These are phyloP conservation scores for Antennarius maculatus DNA, from an alignment of 2,797 vertebrate species.

Conservation along the genomic window DNA sequence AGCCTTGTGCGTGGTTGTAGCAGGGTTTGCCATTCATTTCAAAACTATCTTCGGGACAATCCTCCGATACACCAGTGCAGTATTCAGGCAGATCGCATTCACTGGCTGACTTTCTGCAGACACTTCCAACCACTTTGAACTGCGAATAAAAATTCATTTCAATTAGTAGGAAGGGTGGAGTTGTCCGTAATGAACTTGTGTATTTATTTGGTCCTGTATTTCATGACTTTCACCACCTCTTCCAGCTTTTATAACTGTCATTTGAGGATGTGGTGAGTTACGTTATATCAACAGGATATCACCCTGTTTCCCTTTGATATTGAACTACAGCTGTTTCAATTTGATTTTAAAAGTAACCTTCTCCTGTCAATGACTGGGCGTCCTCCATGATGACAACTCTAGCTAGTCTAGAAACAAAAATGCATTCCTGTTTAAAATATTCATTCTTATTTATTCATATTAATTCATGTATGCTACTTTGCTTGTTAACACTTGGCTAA, in stretches of 20 bases:
- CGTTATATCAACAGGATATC: constrained; percentile 6
- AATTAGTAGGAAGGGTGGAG: neutral
- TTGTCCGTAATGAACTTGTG: neutral
- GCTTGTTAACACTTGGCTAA: too few relatives aligned
- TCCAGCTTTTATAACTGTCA: constrained; percentile 14
- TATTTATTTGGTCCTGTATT: neutral
- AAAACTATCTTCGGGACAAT: constrained; percentile 88
- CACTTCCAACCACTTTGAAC: constrained; percentile 65
- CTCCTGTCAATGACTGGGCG: neutral
- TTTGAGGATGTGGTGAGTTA: constrained; percentile 46
- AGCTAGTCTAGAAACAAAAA: too few relatives aligned
- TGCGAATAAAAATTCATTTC: constrained; percentile 37
- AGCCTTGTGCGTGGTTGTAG: constrained; percentile 69
- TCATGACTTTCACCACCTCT: neutral
- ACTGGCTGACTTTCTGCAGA: constrained; percentile 79
- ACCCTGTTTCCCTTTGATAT: constrained; percentile 58
- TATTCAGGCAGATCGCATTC: constrained; percentile 87
- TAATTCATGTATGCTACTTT: too few relatives aligned
- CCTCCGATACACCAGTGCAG: constrained; percentile 79
- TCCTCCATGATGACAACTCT: too few relatives aligned
- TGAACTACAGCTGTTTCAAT: neutral
- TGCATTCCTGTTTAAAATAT: neutral
- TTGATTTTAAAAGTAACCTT: constrained; percentile 3
- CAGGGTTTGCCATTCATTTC: constrained; percentile 89
- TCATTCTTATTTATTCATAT: too few relatives aligned